Evolutionary conservation across 2,797 vertebrate genomes (phyloP), one percentile per base, ranked within the genome.

Genomic region (Lagocephalus sceleratus): DNA sequence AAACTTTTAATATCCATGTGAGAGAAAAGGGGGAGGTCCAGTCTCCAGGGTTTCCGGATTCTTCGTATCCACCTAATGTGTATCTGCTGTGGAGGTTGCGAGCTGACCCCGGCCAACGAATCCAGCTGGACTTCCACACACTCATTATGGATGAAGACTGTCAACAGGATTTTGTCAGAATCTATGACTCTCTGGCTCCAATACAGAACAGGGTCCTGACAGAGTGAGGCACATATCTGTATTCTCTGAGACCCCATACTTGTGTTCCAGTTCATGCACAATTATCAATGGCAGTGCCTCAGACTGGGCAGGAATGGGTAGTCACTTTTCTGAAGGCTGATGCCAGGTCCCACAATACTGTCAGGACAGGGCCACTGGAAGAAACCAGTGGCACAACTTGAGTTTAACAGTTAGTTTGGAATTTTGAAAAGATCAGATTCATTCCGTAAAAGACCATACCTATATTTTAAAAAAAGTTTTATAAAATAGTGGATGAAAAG

Each of bases 121-220:
- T 99, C 60, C 88, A 61, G 32, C 88, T 98, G 63, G 91, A 92
- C 71, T 98, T 99, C 85, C 89, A 83, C 50, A 93, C 90, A 0
- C 85, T 99, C 57, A 91, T 91, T 47, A 66, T 98, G 47, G 92
- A 97, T 19, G 77, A 89, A 1, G 52, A 89, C 29, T 85, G 75
- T 10, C 43, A 59, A n/a, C 79, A 89, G 0, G 95, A 98, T 87
- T 91, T 93, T 68, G 85, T 98, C 68, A 89, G 76, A 20, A 85
- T 98, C 54, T 98, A 98, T 4, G 82, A 99, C 79, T 93, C 94
- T 0, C 88, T 98, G 66, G 94, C 83, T n/a, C 90, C 93, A 0
- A 82, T 93, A 14, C 91, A 95, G 49, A 76, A 81, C 8, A 83
- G 77, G 0, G 44, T 89, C 0, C 63, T 98, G 71, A 90, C 91